phyloP scores from a whole-genome alignment of 2,113 vertebrate species.

The Urocolius indicus region DNA sequence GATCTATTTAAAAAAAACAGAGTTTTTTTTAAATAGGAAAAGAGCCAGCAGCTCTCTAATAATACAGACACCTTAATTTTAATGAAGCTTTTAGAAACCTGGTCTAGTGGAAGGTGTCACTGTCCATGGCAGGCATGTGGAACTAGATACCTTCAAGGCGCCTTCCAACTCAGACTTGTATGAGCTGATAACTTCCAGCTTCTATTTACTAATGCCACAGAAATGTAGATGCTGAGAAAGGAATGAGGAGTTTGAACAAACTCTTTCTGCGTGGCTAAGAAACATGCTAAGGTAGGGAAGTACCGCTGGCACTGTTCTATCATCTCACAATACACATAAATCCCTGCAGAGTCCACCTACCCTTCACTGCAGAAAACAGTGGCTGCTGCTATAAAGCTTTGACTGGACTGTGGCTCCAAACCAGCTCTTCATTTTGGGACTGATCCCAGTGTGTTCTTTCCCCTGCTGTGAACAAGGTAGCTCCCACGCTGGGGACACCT shows the following conservation, averaged over 20 bases:
- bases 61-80: background rate
- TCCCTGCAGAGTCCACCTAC: rapidly evolving
- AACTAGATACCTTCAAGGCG: too few species aligned
- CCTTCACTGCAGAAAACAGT: rapidly evolving
- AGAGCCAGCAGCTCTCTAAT: background rate
- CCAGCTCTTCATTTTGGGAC: background rate
- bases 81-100: too few species aligned
- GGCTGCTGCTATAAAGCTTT: background rate
- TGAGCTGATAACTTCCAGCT: background rate
- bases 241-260: background rate
- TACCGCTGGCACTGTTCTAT: background rate
- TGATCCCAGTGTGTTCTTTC: rapidly evolving
- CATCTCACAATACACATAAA: background rate
- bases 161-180: too few species aligned
- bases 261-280: background rate
- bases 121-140: too few species aligned
- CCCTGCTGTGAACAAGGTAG: background rate
- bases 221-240: background rate
- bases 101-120: too few species aligned
- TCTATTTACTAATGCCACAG: background rate
- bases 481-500: rapidly evolving
- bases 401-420: background rate
- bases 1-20: background rate
- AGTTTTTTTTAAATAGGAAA: background rate
- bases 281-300: background rate